Base-by-base conservation (phyloP, 1,140 invertebrate genomes). In the Pogonus chalceus region DNA sequence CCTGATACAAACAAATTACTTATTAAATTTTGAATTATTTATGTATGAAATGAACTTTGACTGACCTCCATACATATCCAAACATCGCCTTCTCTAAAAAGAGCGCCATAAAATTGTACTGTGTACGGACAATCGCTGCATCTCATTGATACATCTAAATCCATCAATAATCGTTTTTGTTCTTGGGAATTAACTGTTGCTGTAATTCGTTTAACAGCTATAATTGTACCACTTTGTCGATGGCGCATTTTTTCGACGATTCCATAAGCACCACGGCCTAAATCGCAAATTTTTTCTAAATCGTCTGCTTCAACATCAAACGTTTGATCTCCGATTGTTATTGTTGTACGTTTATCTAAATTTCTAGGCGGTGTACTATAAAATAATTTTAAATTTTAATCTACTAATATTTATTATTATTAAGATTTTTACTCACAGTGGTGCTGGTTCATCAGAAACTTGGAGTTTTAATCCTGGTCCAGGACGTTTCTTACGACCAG, bases 51-150 rank as follows among this genome's bases (percentile, higher is more conserved):
- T n/a, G n/a, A 49, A 20, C 7, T 12, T 14, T 31, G 16, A 23
- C 37, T 54, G 52, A 62, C 68, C 75, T 99, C 96, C 96, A 99
- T 99, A 69, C 95, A 98, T 65, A 99, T 98, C 95, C 95, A 98
- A 23, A 98, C 95, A 73, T 97, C 93, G 14, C 90, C 91, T 72
- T 94, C 90, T 43, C 89, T 84, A 64, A 98, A 96, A 63, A 98
- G 83, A 47, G 93, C 95, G 12, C 96, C 96, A 72, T 92, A 94
- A 77, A 97, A 99, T 65, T 96, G 91, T 1, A 99, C 96, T 46
- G 97, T 99, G 67, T 95, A 93, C 0, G 85, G 86, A 72, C 95
- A 98, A 62, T 92, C 93, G 62, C 93, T 93, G 56, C 90, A 93
- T 58, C 93, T 81, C 89, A 91, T 91, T 1, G 87, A 90, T 57